Percentiles rank a stretch among this genome's conserved stretches.
Conservation (phyloP, 2,888 invertebrate genomes). For the Perizoma affinitatum region DNA sequence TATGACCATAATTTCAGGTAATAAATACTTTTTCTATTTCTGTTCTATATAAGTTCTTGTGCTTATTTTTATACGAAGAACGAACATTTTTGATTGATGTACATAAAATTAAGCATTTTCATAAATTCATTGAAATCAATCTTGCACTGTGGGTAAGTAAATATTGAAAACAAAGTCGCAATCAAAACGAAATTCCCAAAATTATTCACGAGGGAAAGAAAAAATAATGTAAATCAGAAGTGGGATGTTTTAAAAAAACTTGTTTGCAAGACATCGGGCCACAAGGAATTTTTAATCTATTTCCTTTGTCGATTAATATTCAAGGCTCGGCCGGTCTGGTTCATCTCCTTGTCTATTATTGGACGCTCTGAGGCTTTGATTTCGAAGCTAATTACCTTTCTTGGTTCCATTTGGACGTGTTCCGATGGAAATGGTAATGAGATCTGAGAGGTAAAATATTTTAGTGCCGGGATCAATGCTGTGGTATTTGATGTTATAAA, state of each 20-base stretch:
- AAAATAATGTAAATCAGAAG: constrained; percentile 80
- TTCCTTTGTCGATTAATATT: constrained; percentile 84
- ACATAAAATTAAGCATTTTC: no score
- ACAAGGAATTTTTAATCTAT: constrained; percentile 84
- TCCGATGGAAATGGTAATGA: constrained; percentile 36
- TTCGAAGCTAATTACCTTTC: constrained; percentile 77
- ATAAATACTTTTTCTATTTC: no score
- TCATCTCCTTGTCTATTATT: constrained; percentile 83
- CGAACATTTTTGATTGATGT: no score
- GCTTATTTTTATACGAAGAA: no score
- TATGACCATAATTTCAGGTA: no score
- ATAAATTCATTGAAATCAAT: neutral
- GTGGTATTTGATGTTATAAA: neutral
- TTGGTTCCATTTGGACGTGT: constrained; percentile 51
- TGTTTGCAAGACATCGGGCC: constrained; percentile 78
- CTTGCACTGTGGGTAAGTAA: constrained; percentile 14
- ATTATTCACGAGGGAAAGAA: constrained; percentile 80
- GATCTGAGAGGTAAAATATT: constrained; percentile 16
- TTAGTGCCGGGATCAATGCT: neutral
- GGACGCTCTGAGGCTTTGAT: constrained; percentile 74
- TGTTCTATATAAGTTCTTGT: no score
- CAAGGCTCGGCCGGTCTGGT: constrained; percentile 81
- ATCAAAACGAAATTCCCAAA: constrained; percentile 68
- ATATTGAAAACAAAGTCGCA: constrained; percentile 45
- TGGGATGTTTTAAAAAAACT: constrained; percentile 77